Base-by-base conservation (phyloP, 1,140 invertebrate genomes). In the Sweltsa coloradensis region DNA sequence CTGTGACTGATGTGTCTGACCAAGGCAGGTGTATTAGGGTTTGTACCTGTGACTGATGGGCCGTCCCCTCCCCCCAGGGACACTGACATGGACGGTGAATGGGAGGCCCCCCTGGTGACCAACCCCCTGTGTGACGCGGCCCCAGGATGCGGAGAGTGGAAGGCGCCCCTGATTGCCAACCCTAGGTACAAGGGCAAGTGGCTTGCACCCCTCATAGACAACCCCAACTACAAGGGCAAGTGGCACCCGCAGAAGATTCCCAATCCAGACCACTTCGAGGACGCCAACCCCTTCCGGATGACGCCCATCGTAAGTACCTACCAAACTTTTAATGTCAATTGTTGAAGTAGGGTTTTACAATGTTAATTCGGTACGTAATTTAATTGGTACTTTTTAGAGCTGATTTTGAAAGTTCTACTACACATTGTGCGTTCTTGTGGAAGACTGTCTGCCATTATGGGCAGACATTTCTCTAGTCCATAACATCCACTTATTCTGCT, bases 41-140 rank as follows among this genome's bases (percentile, higher is more conserved):
- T n/a, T n/a, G n/a, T n/a, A n/a, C n/a, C n/a, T n/a, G n/a, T n/a
- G n/a, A n/a, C n/a, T n/a, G n/a, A n/a, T n/a, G n/a, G n/a, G n/a
- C n/a, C n/a, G n/a, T n/a, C n/a, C n/a, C n/a, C n/a, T n/a, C n/a
- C n/a, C n/a, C n/a, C n/a, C n/a, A 79, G 78, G 79, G 95, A 99
- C 68, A 78, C 85, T 39, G 91, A 96, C 53, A 98, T 98, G 82
- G 96, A 99, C 70, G 96, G 96, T 1, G 85, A 90, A 64, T 99
- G 95, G 94, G 96, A 99, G 68, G 81, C 96, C 14, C 88, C 94
- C 0, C 70, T 93, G 42, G 81, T 97, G 24, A 76, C 81, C 49
- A 99, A 99, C 71, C 90, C 93, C 0, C 75, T 74, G n/a, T 97
- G 93, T 62, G 72, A 74, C 54, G 72, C 79, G 51, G 85, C 78